phyloP scores from a whole-genome alignment of 2,797 vertebrate genomes.

The Tragelaphus eurycerus region DNA sequence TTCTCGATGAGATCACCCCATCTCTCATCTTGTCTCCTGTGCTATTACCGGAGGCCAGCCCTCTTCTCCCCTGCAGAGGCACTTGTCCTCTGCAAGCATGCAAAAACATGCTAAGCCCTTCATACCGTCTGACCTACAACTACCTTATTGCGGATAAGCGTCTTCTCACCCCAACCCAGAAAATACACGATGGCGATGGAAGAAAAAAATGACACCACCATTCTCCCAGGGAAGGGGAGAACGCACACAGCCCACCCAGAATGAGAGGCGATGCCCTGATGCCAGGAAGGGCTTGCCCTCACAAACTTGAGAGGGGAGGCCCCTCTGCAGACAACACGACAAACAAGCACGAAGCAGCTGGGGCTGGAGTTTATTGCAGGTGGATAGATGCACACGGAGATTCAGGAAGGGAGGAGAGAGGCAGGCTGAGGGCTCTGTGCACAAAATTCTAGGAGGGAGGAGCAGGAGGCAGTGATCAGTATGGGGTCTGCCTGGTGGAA shows the following conservation, averaged over 20 bases:
- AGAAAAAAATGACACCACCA: not conserved
- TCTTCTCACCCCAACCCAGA: not conserved
- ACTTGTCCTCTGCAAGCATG: not conserved
- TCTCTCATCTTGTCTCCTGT: too few relatives aligned
- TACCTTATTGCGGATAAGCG: not conserved
- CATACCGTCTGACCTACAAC: conserved; percentile 46
- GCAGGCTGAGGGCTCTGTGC: not conserved
- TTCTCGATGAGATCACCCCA: not conserved
- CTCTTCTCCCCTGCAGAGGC: not conserved
- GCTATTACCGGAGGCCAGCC: not conserved
- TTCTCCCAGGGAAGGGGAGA: not conserved
- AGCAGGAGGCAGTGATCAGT: not conserved
- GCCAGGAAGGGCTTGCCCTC: not conserved
- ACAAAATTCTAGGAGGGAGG: not conserved
- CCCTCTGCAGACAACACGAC: conserved; percentile 18
- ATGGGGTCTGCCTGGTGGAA: not conserved
- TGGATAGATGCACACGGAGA: not conserved
- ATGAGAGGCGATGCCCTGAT: not conserved
- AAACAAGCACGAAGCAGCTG: not conserved
- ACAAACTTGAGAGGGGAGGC: not conserved
- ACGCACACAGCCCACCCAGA: not conserved
- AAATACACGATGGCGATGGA: not conserved
- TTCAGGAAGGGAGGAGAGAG: not conserved
- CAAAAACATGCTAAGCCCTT: not conserved
- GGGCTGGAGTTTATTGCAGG: conserved; percentile 64